These are phyloP conservation scores for Glossosoma conforme DNA, from an alignment of 1,140 invertebrate genomes.

Conservation along the genomic window DNA sequence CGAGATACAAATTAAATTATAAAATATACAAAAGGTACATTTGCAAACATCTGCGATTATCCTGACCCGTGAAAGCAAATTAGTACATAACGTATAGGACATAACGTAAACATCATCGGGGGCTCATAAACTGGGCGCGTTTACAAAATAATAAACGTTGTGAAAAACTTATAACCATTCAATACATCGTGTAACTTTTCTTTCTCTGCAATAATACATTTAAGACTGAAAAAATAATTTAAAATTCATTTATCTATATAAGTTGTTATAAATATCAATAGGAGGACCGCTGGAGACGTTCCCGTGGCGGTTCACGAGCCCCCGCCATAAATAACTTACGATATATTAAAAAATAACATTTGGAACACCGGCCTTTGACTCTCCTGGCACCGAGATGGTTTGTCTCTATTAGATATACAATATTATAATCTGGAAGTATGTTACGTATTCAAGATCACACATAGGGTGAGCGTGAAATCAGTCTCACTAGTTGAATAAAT, in stretches of 20 bases:
- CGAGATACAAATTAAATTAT: slow-evolving; percentile 31
- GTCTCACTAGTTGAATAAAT: slow-evolving; percentile 32
- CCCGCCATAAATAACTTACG: slow-evolving; percentile 21
- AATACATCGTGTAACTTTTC: no score
- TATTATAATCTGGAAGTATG: slow-evolving; percentile 25
- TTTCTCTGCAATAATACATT: no score
- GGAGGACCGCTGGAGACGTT: no score
- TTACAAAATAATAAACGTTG: no score
- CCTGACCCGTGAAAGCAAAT: slow-evolving; percentile 30
- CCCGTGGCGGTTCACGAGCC: no score
- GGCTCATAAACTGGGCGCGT: no score
- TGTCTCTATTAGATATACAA: slow-evolving; percentile 16
- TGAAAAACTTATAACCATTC: no score
- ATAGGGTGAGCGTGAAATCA: slow-evolving; percentile 21
- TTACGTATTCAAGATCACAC: slow-evolving; percentile 20
- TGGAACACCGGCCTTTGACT: slow-evolving; percentile 30
- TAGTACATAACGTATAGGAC: slow-evolving; percentile 26
- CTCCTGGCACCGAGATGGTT: slow-evolving; percentile 24
- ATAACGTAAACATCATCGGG: slow-evolving; percentile 20
- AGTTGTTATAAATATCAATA: no score
- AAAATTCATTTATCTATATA: no score
- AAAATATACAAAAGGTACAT: slow-evolving; percentile 32
- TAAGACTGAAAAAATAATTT: no score
- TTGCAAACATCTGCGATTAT: slow-evolving; percentile 27
- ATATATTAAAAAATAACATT: slow-evolving; percentile 25